Conservation (phyloP, 2,797 vertebrate genomes). For the Pipistrellus kuhlii region DNA sequence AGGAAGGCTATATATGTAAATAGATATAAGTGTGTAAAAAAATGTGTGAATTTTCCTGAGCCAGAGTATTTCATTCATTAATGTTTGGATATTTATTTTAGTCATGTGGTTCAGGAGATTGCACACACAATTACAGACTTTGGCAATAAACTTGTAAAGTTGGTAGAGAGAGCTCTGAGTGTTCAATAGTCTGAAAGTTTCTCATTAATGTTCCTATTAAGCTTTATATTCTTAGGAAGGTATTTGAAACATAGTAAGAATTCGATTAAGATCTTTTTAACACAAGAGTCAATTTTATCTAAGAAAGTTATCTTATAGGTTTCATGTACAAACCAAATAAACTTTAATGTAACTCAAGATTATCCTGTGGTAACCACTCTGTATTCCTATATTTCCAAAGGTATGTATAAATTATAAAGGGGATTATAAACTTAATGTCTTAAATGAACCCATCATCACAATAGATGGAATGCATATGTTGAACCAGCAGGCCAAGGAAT, state of each 20-base stretch:
- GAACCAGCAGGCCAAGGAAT: not conserved
- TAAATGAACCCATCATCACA: slow-evolving; percentile 19
- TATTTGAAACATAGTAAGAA: slow-evolving; percentile 24
- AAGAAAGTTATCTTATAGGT: not conserved
- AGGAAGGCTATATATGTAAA: not conserved
- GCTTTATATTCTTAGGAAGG: not conserved
- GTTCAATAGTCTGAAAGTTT: not conserved
- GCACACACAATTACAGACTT: not conserved
- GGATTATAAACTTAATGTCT: not conserved
- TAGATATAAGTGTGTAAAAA: not conserved
- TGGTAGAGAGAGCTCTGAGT: not conserved
- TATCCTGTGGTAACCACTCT: not conserved
- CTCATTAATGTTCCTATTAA: slow-evolving; percentile 4
- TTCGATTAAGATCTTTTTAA: slow-evolving; percentile 30
- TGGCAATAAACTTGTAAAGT: not conserved
- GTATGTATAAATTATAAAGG: not conserved
- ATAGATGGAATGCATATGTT: not conserved
- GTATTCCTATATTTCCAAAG: slow-evolving; percentile 24
- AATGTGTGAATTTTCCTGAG: not conserved
- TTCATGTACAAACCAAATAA: slow-evolving; percentile 51
- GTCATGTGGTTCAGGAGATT: not conserved
- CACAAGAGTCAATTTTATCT: slow-evolving; percentile 2
- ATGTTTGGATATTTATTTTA: slow-evolving; percentile 45
- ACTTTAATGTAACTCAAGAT: not conserved
- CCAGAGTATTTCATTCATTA: not conserved